Conservation (phyloP, 2,113 vertebrate genomes). For the Serinus canaria region DNA sequence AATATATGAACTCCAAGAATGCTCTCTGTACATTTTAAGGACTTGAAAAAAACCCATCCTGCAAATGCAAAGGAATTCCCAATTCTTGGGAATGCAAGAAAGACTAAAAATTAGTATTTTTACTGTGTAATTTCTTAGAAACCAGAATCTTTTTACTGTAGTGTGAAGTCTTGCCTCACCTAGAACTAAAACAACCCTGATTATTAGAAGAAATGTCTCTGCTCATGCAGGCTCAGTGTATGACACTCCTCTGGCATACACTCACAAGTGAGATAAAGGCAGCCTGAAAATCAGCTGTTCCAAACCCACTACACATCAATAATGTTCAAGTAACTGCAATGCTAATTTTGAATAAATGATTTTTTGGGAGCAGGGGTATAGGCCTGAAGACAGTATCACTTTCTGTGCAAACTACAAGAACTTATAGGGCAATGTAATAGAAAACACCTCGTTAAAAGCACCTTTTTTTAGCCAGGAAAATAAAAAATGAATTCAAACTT, state of each 20-base stretch:
- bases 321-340: background rate
- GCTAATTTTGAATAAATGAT: background rate
- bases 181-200: background rate
- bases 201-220: background rate
- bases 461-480: background rate
- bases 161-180: background rate
- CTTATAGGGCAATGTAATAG: background rate
- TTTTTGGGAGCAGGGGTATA: background rate
- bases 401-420: background rate
- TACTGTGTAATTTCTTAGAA: background rate
- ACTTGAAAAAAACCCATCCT: background rate
- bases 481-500: background rate
- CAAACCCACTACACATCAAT: background rate
- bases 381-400: background rate
- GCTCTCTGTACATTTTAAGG: background rate
- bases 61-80: background rate
- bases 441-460: background rate
- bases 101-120: background rate
- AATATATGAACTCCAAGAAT: background rate
- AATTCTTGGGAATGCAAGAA: background rate
- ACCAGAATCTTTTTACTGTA: background rate
- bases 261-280: background rate
- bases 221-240: background rate
- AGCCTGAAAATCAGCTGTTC: background rate
- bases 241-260: background rate